Evolutionary conservation across 2,113 vertebrate species (phyloP).

Genomic region (Anarhynchus alexandrinus): DNA sequence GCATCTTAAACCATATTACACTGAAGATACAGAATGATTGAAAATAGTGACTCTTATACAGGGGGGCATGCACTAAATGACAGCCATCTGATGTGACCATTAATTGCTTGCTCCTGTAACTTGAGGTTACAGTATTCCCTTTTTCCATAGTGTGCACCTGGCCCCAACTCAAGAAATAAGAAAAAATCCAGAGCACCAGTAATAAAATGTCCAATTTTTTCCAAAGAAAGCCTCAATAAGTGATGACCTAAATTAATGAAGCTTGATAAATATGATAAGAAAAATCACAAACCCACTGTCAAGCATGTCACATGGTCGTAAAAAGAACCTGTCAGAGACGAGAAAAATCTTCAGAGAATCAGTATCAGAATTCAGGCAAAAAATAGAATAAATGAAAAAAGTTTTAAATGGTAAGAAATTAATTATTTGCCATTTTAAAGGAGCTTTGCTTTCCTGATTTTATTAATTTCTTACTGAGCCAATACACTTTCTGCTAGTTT

Average conservation of each 20-base stretch:
- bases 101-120: neutral
- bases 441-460: neutral
- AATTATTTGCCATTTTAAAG: neutral
- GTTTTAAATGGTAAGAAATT: neutral
- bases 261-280: neutral
- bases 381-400: neutral
- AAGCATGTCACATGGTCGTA: neutral
- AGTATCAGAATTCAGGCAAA: neutral
- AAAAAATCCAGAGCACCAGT: neutral
- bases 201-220: neutral
- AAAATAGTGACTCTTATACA: neutral
- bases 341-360: neutral
- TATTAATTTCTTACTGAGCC: neutral
- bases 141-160: neutral
- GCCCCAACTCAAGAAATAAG: neutral
- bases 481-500: neutral
- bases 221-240: neutral
- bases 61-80: neutral
- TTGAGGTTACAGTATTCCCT: neutral
- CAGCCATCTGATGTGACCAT: neutral
- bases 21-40: neutral
- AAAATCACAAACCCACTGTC: neutral
- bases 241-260: neutral
- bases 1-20: neutral
- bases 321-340: neutral